Base-by-base conservation (phyloP, 1,140 invertebrate genomes). In the Drosophila pachea region DNA sequence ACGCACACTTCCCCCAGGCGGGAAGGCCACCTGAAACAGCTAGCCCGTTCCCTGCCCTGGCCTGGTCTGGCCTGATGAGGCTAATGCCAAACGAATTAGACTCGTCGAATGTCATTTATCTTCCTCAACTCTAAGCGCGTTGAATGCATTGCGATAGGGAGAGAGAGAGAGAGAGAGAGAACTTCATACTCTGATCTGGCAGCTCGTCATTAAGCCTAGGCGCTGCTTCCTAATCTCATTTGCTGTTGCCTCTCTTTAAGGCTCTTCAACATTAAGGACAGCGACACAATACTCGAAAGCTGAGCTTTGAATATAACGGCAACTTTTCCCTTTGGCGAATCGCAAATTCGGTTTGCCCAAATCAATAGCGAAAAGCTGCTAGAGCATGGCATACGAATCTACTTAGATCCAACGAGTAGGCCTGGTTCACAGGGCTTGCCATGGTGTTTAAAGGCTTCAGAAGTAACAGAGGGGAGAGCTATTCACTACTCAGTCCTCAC, bases 51-150 rank as follows among this genome's bases (percentile, higher is more conserved):
- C 12, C 38, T 54, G 32, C 38, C 32, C 36, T 11, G 12, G 43
- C 31, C 48, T 63, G 50, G 29, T 35, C 50, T 48, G 14, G 45
- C 47, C 32, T 33, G 33, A 50, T 66, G 61, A 52, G 40, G 75
- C 75, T 78, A 83, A 83, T 83, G 79, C 76, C 40, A 76, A 83
- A 74, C 75, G 76, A 79, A 76, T 78, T 60, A 70, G 54, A 74
- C 66, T 69, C 76, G 59, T 60, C 48, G 63, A 73, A 68, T 68
- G 79, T 73, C 74, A 83, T 83, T 83, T 79, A 84, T 83, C 79
- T 74, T 84, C 73, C 40, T 83, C 79, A 83, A 84, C 66, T 76
- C 55, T 48, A 38, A 59, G 36, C 54, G 16, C 8, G 33, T 65
- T 48, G 12, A n/a, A 47, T 58, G 47, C 53, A 53, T 53, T 58